Evolutionary conservation across 2,797 vertebrate species (phyloP).

Genomic region (Karalla daura): DNA sequence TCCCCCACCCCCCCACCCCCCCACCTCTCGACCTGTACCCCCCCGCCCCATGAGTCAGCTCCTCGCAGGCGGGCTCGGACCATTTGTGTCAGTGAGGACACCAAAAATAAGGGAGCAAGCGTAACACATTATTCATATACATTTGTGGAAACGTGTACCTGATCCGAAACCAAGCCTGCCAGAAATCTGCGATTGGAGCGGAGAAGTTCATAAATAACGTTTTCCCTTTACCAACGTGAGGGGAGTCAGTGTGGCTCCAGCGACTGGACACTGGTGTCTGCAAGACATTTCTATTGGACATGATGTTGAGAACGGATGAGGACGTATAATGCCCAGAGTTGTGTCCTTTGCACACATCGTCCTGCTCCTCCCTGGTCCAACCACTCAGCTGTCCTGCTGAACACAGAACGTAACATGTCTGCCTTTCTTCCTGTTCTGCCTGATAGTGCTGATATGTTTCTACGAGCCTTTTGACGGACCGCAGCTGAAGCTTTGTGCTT

Average conservation of each 20-base stretch:
- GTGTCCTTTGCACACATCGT: too few species aligned
- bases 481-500: too few species aligned
- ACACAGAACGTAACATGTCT: too few species aligned
- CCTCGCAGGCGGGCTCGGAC: constrained; percentile 20
- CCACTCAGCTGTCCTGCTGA: too few species aligned
- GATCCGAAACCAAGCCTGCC: constrained; percentile 17
- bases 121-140: constrained; percentile 39
- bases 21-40: background rate
- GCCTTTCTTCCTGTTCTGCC: too few species aligned
- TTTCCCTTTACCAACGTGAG: constrained; percentile 21
- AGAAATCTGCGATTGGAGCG: constrained; percentile 11
- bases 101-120: constrained; percentile 26
- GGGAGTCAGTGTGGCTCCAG: constrained; percentile 11
- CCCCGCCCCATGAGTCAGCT: constrained; percentile 24
- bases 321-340: constrained; percentile 29
- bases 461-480: too few species aligned
- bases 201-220: background rate
- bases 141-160: constrained; percentile 47
- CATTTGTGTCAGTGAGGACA: constrained; percentile 24
- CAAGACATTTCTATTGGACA: too few species aligned
- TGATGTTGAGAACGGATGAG: background rate
- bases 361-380: too few species aligned
- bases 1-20: too few species aligned
- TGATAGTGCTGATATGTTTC: too few species aligned
- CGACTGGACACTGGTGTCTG: constrained; percentile 15